Base-by-base conservation (phyloP, 2,113 vertebrate genomes). In the Lepus timidus region DNA sequence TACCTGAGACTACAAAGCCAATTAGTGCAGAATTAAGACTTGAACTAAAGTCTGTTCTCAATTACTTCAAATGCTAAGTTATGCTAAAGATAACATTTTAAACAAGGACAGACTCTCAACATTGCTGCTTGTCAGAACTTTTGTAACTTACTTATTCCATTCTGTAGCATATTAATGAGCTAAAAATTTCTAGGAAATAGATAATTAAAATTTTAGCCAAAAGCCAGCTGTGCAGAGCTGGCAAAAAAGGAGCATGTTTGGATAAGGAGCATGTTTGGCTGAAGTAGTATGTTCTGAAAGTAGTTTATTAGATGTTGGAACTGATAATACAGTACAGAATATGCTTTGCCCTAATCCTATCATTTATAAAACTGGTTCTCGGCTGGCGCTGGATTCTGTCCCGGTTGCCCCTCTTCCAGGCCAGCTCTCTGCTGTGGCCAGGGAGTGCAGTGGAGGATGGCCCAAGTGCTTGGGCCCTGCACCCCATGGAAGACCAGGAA, bases 71-170 rank as follows among this genome's bases (percentile, higher is more conserved):
- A 68, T 62, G 9, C 9, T 88, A 67, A 76, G 11, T 52, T 79
- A 68, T 64, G 22, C 33, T 84, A 76, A 90, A 84, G 22, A 9
- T 61, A 93, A 33, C 8, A 52, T 73, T 75, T 90, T 74, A 85
- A 79, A 52, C 4, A 22, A 73, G 12, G 6, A 84, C 52, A 90
- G 31, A 82, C 55, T 84, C 23, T 93, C 67, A 49, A 3, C 31
- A 74, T 90, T 90, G 29, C 64, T 83, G 31, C 8, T 52, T 85
- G 71, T 62, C 17, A 29, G 86, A 90, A 44, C 74, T 61, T 92
- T 96, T 9, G n/a, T 39, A 92, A 90, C 22, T 88, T 33, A 79
- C 85, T 85, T 79, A 71, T 84, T 93, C 82, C 29, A 84, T 91
- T 75, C 49, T 61, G 17, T 65, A 88, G 31, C 49, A 65, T 79